phyloP scores from a whole-genome alignment of 2,113 vertebrate species.

The Pelobates fuscus region DNA sequence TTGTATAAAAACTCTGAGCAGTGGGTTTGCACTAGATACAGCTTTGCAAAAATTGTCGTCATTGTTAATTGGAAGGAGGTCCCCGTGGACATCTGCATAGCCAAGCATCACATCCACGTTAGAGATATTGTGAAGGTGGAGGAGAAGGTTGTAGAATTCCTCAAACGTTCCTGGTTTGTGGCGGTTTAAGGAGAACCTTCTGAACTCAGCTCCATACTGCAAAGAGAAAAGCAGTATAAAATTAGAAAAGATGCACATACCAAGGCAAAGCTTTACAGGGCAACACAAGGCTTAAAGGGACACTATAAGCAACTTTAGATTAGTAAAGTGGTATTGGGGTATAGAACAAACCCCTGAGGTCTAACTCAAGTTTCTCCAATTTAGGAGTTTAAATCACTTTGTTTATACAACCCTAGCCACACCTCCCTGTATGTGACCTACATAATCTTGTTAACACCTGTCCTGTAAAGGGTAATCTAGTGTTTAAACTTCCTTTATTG shows the following conservation, averaged over 20 bases:
- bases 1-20: conserved; percentile 95
- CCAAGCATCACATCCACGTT: conserved; percentile 93
- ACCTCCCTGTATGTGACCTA: too few relatives aligned
- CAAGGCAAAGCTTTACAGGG: too few relatives aligned
- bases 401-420: too few relatives aligned
- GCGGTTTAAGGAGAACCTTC: conserved; percentile 92
- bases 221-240: conserved; percentile 46
- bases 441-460: too few relatives aligned
- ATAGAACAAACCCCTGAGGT: too few relatives aligned
- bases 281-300: too few relatives aligned
- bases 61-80: conserved; percentile 98
- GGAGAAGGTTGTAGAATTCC: conserved; percentile 95
- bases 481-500: too few relatives aligned
- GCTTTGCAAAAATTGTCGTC: conserved; percentile 98
- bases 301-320: too few relatives aligned
- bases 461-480: too few relatives aligned
- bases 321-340: too few relatives aligned
- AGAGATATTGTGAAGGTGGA: conserved; percentile 90
- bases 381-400: too few relatives aligned
- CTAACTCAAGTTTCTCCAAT: too few relatives aligned
- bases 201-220: conserved; percentile 96
- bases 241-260: background rate
- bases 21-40: conserved; percentile 88
- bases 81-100: conserved; percentile 93
- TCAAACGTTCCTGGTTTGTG: conserved; percentile 93